Evolutionary conservation across 2,113 vertebrate genomes (phyloP).

Genomic region (Cyanoramphus novaezelandiae): DNA sequence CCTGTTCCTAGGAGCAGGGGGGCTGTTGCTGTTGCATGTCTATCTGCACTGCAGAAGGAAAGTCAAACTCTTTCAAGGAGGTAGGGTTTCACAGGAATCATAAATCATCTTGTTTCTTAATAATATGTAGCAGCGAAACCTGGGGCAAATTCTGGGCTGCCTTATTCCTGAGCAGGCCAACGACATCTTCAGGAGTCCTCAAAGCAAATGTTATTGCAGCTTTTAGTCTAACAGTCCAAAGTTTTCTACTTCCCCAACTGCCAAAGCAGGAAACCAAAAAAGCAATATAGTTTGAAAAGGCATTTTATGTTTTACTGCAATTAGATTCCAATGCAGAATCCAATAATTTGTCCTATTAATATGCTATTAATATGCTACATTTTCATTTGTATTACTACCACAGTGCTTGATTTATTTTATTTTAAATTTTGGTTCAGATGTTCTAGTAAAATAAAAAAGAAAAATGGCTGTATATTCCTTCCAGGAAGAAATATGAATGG

Average conservation of each 20-base stretch:
- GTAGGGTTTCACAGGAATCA: not conserved
- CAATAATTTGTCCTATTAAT: constrained; percentile 51
- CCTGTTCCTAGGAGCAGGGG: not conserved
- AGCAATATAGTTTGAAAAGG: constrained; percentile 31
- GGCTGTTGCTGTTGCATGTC: not conserved
- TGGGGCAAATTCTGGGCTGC: constrained; percentile 18
- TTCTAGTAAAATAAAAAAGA: constrained; percentile 58
- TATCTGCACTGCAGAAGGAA: not conserved
- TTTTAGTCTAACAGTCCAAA: constrained; percentile 1
- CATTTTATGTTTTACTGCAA: constrained; percentile 36
- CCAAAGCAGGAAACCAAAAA: constrained; percentile 50
- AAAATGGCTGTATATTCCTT: constrained; percentile 24
- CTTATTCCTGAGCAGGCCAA: not conserved
- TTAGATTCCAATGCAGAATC: constrained; percentile 59
- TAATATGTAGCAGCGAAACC: not conserved
- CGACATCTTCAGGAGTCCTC: constrained; percentile 36
- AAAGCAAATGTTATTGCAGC: constrained; percentile 47
- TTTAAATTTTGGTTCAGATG: constrained; percentile 42
- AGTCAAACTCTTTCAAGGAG: not conserved
- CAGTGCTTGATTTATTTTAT: constrained; percentile 56
- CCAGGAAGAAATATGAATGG: constrained; percentile 54
- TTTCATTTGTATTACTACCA: constrained; percentile 44
- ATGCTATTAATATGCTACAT: not conserved
- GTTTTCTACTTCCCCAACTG: constrained; percentile 31
- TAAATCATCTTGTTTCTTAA: constrained; percentile 24